Evolutionary conservation across 2,888 invertebrate species (phyloP), one percentile per base, ranked within the genome.

Genomic region (Thymelicus sylvestris): DNA sequence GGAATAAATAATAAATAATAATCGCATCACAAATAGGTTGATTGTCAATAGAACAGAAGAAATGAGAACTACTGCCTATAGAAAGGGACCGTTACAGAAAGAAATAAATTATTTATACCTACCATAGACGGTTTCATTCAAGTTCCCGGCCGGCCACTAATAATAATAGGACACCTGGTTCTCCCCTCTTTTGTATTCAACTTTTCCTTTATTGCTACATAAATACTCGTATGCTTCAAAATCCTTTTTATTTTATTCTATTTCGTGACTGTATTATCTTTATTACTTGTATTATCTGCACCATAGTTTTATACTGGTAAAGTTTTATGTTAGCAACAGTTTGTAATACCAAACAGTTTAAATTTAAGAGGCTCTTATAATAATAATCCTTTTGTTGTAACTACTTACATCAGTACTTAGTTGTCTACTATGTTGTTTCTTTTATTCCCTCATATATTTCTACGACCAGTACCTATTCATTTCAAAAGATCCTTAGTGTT

Each of bases 31-130:
- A 72, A 74, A 73, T 76, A 76, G 75, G 75, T 72, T 67, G 74
- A 67, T 76, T 67, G 59, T 66, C 44, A 68, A n/a, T 71, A 79
- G 74, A 78, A 77, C 76, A 76, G 74, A 78, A 79, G 80, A 82
- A 77, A 12, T 44, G 80, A 79, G 74, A 72, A 68, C 74, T 76
- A 81, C 83, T 85, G 83, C 85, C 80, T 81, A 70, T 41, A 47
- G 19, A 4, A 47, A 8, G 59, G 41, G 39, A 48, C 70, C 70
- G 64, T 64, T 64, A 76, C 74, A 19, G 61, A 67, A 55, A 68
- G 44, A 63, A 62, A 68, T 47, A 31, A 55, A 55, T 52, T 19
- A 19, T 52, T 7, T 52, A 15, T 52, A 5, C 31, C 39, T 52
- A 5, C 44, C 39, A 63, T 50, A 63, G 8, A 38, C 6, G 19